Base-by-base conservation (phyloP, 1,140 invertebrate species). In the Helicoverpa zea region DNA sequence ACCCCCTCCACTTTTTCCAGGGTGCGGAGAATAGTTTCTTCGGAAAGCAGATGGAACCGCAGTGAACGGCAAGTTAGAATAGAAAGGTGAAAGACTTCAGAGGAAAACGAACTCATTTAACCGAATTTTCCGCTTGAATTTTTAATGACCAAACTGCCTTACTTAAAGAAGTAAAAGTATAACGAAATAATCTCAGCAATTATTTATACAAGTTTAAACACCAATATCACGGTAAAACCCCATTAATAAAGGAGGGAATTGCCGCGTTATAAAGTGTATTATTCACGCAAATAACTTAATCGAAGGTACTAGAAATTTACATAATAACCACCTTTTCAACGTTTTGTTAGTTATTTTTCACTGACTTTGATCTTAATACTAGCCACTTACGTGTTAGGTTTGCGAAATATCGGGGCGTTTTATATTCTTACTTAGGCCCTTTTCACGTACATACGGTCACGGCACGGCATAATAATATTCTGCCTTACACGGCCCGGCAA, bases 281-380 rank as follows among this genome's bases (percentile, higher is more conserved):
- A 84, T 84, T 79, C 81, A 80, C 68, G 74, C 76, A 79, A 88
- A 87, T 83, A 83, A 76, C 87, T 87, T 87, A 87, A 89, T 89
- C 82, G 82, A 83, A 83, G 82, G 72, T 35, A 76, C 77, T 63
- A 29, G 58, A 76, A 82, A 84, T 88, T 88, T 87, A 80, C 85
- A 87, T 88, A 89, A 87, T 89, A 87, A 83, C 77, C 58, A 63
- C 72, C 81, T 81, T 85, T 84, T 83, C 83, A 81, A 75, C 82
- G 63, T 81, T 84, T 81, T 68, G 72, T 70, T 73, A 77, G 72
- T 78, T 83, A 84, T 82, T 82, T 79, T 51, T 79, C 76, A 79
- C 30, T 58, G 35, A 70, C 4, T 68, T 64, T 52, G 63, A 79
- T 77, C 61, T 66, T 77, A 77, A 77, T 66, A 66, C 10, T 64